Percentiles rank a stretch among this genome's conserved stretches.
Evolutionary conservation across 2,888 invertebrate genomes (phyloP).

Genomic region (Tenodera sinensis): DNA sequence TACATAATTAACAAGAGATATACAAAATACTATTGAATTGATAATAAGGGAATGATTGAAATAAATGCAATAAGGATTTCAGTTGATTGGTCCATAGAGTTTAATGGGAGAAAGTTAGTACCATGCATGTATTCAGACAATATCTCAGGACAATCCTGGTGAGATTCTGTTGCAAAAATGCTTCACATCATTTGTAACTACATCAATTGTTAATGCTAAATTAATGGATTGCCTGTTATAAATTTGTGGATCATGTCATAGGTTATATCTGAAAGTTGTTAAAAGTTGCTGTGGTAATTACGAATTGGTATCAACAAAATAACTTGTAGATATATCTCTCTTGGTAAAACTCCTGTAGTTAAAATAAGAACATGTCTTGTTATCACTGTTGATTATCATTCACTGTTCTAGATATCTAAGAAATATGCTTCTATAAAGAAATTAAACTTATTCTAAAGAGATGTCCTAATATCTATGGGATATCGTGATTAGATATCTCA

Average conservation of each 20-base stretch:
- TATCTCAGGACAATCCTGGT: background rate
- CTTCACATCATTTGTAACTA: background rate
- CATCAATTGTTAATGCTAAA: background rate
- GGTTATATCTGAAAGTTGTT: background rate
- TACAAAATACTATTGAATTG: background rate
- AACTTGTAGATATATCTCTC: background rate
- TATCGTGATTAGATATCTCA: background rate
- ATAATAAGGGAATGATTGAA: background rate
- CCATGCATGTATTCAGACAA: background rate
- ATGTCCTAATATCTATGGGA: background rate
- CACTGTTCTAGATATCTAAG: constrained; percentile 11
- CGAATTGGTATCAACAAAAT: background rate
- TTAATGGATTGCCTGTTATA: background rate
- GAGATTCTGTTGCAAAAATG: background rate
- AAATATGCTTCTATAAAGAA: constrained; percentile 5
- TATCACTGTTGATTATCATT: background rate
- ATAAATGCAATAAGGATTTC: background rate
- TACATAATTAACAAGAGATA: background rate
- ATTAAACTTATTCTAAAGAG: constrained; percentile 1
- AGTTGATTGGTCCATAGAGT: background rate
- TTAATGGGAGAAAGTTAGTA: background rate
- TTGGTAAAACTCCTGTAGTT: background rate
- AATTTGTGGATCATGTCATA: background rate
- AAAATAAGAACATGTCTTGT: background rate
- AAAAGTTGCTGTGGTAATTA: background rate